phyloP scores from a whole-genome alignment of 2,113 vertebrate genomes.

The Ceyx margarethae region DNA sequence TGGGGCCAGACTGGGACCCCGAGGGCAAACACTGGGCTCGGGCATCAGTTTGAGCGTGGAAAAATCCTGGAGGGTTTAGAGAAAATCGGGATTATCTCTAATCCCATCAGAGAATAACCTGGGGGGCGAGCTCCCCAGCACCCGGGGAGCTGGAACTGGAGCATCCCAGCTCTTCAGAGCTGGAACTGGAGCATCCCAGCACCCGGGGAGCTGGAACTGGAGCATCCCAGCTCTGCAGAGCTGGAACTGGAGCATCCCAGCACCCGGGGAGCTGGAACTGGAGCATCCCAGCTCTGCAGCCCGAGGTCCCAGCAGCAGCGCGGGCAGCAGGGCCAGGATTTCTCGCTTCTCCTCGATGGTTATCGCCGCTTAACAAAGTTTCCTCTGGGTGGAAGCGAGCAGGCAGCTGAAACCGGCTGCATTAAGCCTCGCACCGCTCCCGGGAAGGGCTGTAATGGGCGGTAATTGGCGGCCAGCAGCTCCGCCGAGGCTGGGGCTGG shows the following conservation, averaged over 20 bases:
- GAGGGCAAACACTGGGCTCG: accelerated
- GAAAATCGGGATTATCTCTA: not conserved
- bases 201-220: accelerated
- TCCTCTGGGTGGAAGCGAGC: not conserved
- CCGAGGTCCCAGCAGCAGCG: not conserved
- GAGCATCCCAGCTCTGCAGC: not conserved
- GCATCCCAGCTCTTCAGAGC: not conserved
- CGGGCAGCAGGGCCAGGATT: not conserved
- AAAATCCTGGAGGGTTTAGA: not conserved
- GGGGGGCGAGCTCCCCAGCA: accelerated
- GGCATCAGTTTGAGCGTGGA: not conserved
- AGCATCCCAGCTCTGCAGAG: not conserved
- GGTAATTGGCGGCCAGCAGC: not conserved
- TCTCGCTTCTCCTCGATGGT: not conserved
- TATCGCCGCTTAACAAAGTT: not conserved
- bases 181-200: not conserved
- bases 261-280: accelerated
- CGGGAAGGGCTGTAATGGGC: not conserved
- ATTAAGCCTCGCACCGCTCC: not conserved
- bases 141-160: accelerated
- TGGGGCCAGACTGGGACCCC: not conserved
- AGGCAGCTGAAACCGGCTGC: not conserved
- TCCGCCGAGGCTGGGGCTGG: not conserved
- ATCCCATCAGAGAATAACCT: not conserved
- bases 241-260: not conserved